These are phyloP conservation scores for Schmidtea mediterranea DNA, from an alignment of 1,140 invertebrate species.

Conservation along the genomic window DNA sequence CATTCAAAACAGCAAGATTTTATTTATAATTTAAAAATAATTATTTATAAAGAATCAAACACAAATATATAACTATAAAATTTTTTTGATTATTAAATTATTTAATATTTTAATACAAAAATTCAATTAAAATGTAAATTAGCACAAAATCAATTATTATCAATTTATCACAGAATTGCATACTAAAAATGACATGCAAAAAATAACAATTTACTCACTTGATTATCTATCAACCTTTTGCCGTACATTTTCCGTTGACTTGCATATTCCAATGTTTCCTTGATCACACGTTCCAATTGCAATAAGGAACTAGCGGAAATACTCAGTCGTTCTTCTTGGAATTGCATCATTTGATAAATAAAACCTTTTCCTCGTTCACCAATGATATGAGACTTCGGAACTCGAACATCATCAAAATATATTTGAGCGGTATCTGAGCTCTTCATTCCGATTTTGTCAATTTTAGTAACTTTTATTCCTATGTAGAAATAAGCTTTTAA, in stretches of 20 bases:
- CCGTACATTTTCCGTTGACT: slow-evolving; percentile 30
- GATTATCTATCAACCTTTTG: slow-evolving; percentile 30
- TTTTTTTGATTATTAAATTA: too few relatives aligned
- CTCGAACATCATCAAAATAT: slow-evolving; percentile 33
- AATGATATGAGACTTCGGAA: slow-evolving; percentile 32
- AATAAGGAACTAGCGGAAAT: slow-evolving; percentile 20
- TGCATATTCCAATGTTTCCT: slow-evolving; percentile 31
- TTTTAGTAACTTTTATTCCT: slow-evolving; percentile 22
- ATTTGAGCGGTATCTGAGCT: slow-evolving; percentile 35
- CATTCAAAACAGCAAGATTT: too few relatives aligned
- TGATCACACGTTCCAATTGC: slow-evolving; percentile 24
- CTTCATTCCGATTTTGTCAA: slow-evolving; percentile 33
- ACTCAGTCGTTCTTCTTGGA: slow-evolving; percentile 33
- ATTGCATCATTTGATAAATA: slow-evolving; percentile 37
- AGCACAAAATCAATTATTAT: too few relatives aligned
- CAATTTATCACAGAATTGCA: too few relatives aligned
- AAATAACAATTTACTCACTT: slow-evolving; percentile 11
- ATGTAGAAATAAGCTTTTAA: too few relatives aligned
- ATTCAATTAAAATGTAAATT: too few relatives aligned
- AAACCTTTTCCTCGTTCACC: slow-evolving; percentile 36
- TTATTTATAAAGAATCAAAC: too few relatives aligned
- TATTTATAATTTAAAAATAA: too few relatives aligned
- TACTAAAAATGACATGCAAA: too few relatives aligned
- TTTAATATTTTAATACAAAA: too few relatives aligned
- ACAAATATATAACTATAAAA: too few relatives aligned